Percentiles rank a stretch among this genome's conserved stretches.
phyloP scores from a whole-genome alignment of 1,140 invertebrate genomes.

The Oedothorax gibbosus region DNA sequence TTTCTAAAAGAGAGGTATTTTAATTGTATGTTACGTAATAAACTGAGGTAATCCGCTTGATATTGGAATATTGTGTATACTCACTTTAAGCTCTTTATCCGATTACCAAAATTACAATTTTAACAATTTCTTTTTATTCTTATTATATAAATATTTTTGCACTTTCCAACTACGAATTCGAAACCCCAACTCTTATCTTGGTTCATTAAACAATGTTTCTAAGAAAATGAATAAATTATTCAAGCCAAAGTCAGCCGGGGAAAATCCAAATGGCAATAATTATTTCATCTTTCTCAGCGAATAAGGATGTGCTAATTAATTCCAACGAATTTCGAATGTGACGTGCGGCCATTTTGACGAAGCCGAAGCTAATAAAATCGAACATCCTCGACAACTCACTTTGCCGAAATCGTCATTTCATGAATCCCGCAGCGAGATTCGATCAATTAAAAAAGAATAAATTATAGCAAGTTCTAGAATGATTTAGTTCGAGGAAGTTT shows the following conservation, averaged over 20 bases:
- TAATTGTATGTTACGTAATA: too few relatives aligned
- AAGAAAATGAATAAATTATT: conserved; percentile 28
- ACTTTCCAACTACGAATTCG: too few relatives aligned
- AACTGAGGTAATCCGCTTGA: too few relatives aligned
- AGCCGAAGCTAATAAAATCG: conserved; percentile 41
- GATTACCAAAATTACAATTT: too few relatives aligned
- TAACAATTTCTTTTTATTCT: too few relatives aligned
- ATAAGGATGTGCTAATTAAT: conserved; percentile 49
- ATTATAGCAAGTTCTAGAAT: conserved; percentile 20
- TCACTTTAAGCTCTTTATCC: too few relatives aligned
- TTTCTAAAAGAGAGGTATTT: too few relatives aligned
- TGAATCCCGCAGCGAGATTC: conserved; percentile 4
- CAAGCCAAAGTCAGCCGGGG: conserved; percentile 9
- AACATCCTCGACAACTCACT: conserved; percentile 55
- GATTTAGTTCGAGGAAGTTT: too few relatives aligned
- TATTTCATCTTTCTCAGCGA: conserved; percentile 23
- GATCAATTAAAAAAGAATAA: conserved; percentile 59
- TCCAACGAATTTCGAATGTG: conserved; percentile 30
- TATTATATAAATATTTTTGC: too few relatives aligned
- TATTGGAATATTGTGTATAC: too few relatives aligned
- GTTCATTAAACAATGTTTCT: too few relatives aligned
- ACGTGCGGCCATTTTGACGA: conserved; percentile 4
- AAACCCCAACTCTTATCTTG: too few relatives aligned
- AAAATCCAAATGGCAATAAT: conserved; percentile 41
- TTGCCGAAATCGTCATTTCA: conserved; percentile 41